These are phyloP conservation scores for Ferrisia virgata DNA, from an alignment of 2,888 invertebrate genomes.

Conservation along the genomic window DNA sequence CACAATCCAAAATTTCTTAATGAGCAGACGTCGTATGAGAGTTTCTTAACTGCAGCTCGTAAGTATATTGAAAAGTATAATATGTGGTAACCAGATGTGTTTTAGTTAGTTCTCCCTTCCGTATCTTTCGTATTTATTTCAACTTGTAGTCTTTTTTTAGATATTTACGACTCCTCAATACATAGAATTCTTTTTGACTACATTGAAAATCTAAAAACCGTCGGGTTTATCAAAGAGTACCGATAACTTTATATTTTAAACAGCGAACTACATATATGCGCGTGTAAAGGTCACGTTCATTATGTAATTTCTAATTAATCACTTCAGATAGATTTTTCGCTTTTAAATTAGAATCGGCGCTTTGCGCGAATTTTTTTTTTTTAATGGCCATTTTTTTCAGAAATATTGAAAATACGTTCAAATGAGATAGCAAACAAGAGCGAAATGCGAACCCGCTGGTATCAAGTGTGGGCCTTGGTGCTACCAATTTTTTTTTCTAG, in stretches of 20 bases:
- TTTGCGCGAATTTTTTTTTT: neutral
- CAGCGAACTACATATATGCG: neutral
- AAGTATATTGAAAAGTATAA: neutral
- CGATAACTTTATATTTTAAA: conserved; percentile 25
- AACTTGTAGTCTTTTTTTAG: neutral
- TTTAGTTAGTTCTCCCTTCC: neutral
- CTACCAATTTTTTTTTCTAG: neutral
- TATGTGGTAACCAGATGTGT: conserved; percentile 1
- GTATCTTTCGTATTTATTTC: neutral
- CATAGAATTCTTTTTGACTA: neutral
- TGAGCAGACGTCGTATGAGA: neutral
- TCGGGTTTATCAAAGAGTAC: neutral
- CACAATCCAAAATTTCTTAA: neutral
- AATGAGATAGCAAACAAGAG: neutral
- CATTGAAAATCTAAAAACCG: neutral
- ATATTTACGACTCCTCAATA: neutral
- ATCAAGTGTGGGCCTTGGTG: neutral
- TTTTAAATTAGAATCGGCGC: neutral
- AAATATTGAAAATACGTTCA: neutral
- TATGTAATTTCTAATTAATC: neutral
- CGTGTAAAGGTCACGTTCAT: conserved; percentile 16
- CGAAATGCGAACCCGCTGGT: neutral
- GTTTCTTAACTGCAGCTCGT: neutral
- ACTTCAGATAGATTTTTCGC: neutral
- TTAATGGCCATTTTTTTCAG: neutral